Evolutionary conservation across 2,797 vertebrate species (phyloP).

Genomic region (Squalus acanthias): DNA sequence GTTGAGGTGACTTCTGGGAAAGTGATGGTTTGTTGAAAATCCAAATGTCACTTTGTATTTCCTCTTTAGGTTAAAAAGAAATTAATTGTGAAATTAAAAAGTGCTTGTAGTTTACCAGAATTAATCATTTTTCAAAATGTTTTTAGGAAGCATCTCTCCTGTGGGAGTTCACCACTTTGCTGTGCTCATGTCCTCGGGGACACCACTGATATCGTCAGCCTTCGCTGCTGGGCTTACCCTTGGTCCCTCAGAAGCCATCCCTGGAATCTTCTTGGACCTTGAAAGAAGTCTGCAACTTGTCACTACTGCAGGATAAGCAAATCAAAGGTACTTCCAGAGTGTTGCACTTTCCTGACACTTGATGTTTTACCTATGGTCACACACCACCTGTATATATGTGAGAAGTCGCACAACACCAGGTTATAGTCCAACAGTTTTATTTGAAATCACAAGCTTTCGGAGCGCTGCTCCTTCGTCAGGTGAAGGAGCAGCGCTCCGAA

Average conservation of each 20-base stretch:
- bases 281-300: neutral
- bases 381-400: no score
- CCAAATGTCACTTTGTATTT: neutral
- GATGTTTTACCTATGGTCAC: no score
- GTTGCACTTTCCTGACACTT: no score
- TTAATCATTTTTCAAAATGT: neutral
- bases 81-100: neutral
- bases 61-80: neutral
- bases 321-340: no score
- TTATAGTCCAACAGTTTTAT: no score
- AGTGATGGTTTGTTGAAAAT: slow-evolving; percentile 1
- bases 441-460: no score
- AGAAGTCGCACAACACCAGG: no score
- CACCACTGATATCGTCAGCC: neutral
- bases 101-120: neutral
- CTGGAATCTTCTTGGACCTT: neutral
- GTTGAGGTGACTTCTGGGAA: neutral
- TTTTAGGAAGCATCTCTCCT: neutral
- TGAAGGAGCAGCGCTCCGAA: no score
- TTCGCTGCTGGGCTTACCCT: neutral
- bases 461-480: no score
- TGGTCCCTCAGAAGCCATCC: neutral
- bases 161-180: neutral
- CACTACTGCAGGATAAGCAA: no score
- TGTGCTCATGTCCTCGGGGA: neutral